Evolutionary conservation across 2,888 invertebrate genomes (phyloP).

Genomic region (Tipula vernalis): DNA sequence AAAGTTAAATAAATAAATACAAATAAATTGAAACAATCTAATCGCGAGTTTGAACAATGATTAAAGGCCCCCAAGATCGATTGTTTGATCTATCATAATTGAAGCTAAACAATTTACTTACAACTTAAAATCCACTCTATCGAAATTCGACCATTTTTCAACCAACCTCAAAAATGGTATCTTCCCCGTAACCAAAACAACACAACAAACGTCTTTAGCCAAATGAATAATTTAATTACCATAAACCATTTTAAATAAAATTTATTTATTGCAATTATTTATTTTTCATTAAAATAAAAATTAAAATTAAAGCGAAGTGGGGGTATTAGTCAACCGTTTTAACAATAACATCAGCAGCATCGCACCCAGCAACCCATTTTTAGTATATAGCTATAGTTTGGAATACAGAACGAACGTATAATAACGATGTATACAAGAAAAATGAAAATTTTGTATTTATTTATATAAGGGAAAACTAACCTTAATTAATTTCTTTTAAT

Average conservation of each 20-base stretch:
- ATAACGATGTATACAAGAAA: not conserved
- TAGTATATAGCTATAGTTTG: not conserved
- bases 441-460: not conserved
- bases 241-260: not conserved
- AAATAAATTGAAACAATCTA: too few species aligned
- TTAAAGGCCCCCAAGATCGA: too few species aligned
- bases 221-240: not conserved
- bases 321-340: not conserved
- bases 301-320: not conserved
- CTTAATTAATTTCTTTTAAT: not conserved
- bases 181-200: not conserved
- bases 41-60: too few species aligned
- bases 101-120: too few species aligned
- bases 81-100: too few species aligned
- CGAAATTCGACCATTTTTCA: too few species aligned
- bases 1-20: too few species aligned
- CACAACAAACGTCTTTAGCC: not conserved
- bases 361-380: not conserved
- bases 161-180: too few species aligned
- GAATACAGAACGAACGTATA: not conserved
- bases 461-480: not conserved
- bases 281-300: not conserved
- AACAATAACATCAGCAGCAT: not conserved
- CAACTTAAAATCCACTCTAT: too few species aligned
- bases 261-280: not conserved